phyloP scores from a whole-genome alignment of 2,797 vertebrate species.

The Ciconia nigra region DNA sequence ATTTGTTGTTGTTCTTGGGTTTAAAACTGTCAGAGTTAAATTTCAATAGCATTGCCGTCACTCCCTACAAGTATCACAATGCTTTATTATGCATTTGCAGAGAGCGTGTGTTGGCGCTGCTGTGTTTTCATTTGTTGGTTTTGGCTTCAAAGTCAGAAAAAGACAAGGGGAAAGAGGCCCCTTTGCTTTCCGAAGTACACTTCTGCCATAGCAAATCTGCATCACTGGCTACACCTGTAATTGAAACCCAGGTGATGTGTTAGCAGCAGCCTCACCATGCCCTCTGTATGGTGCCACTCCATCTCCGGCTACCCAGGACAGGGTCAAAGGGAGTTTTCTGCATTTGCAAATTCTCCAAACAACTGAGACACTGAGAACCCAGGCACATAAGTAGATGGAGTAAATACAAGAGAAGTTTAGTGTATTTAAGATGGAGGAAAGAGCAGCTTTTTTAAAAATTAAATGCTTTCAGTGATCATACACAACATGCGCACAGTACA shows the following conservation, averaged over 20 bases:
- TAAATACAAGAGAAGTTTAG: not conserved
- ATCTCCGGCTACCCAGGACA: rapidly evolving
- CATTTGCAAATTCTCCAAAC: not conserved
- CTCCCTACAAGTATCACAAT: not conserved
- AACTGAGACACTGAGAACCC: not conserved
- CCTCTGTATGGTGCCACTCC: not conserved
- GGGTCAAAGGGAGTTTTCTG: rapidly evolving
- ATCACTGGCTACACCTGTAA: not conserved
- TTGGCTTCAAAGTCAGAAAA: not conserved
- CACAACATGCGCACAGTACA: not conserved
- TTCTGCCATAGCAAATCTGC: not conserved
- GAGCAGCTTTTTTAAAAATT: not conserved
- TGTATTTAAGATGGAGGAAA: not conserved
- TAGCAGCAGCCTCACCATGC: not conserved
- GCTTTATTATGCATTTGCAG: slow-evolving; percentile 18
- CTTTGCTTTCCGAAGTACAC: not conserved
- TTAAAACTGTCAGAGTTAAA: not conserved
- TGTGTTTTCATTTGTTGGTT: slow-evolving; percentile 6
- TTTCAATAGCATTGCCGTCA: not conserved
- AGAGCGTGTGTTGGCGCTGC: not conserved
- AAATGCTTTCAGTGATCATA: not conserved
- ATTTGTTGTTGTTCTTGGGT: not conserved
- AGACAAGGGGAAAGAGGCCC: not conserved
- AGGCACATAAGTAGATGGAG: not conserved
- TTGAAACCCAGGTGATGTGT: not conserved